Evolutionary conservation across 2,888 invertebrate species (phyloP), one percentile per base, ranked within the genome.

Genomic region (Dynastes tityus): DNA sequence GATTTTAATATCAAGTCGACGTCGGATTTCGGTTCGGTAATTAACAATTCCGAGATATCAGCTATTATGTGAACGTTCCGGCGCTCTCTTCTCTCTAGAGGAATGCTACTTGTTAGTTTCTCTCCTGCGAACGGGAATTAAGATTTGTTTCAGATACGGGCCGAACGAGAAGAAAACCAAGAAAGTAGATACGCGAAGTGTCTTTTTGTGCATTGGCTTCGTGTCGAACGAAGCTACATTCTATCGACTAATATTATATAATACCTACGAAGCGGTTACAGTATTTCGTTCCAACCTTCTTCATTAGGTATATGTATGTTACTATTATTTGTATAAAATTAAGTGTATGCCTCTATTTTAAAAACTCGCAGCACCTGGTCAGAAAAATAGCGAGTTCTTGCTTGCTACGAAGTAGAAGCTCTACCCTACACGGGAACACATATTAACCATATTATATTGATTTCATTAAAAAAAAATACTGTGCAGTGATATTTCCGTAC

Each of bases 1-100:
- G 86, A 85, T 87, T 86, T 85, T 85, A 86, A 86, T 86, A 86
- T 86, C 85, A 83, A 84, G 84, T 82, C 83, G 83, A 82, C 84
- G 77, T 77, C 68, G 77, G 77, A 77, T 77, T 84, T 84, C 83
- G 84, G 84, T 84, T 85, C 81, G 84, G 85, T 85, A 85, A 85
- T 85, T 86, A 85, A 85, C 85, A 84, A 85, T 85, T 85, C 83
- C 83, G 81, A 85, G 86, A 84, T 85, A 86, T 86, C 85, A 84
- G 84, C 82, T 81, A 77, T 80, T 77, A 79, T 79, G 61, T 71
- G 78, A 75, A 79, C 73, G 73, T 74, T 74, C 61, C 71, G 81
- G 3, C 55, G 71, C 58, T 61, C 73, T 74, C 73, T 74, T 74
- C 61, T 74, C 82, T 82, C 82, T 58, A 77, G 82, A 82, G 82